Conservation (phyloP, 1,140 invertebrate species). For the Drosophila pectinifera region DNA sequence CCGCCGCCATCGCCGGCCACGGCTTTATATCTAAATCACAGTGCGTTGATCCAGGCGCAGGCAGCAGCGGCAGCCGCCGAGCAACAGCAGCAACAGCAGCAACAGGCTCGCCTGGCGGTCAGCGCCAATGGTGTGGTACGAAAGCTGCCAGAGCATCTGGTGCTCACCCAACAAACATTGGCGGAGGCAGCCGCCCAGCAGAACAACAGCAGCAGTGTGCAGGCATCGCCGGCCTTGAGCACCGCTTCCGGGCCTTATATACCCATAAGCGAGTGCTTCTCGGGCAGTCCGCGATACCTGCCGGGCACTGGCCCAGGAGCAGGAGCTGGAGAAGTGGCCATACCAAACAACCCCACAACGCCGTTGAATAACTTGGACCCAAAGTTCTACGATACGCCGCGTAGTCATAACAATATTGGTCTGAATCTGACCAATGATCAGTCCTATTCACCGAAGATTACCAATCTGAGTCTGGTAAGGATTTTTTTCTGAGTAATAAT, state of each 20-base stretch:
- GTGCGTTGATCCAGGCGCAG: conserved; percentile 69
- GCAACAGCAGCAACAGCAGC: conserved; percentile 33
- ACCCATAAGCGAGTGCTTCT: conserved; percentile 95
- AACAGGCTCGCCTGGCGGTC: conserved; percentile 58
- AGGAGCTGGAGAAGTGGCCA: conserved; percentile 11
- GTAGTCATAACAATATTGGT: conserved; percentile 85
- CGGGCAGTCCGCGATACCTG: conserved; percentile 88
- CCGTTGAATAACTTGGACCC: conserved; percentile 85
- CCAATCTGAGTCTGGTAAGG: conserved; percentile 74
- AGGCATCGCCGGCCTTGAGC: conserved; percentile 88
- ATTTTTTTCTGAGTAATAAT: no score
- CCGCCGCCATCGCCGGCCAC: conserved; percentile 73
- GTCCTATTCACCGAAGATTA: conserved; percentile 84
- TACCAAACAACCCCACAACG: conserved; percentile 68
- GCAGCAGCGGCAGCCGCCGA: conserved; percentile 43
- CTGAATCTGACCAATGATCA: conserved; percentile 84
- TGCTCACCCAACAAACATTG: conserved; percentile 65
- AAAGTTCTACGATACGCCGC: conserved; percentile 86
- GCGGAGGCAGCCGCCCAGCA: conserved; percentile 63
- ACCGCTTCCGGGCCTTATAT: conserved; percentile 91
- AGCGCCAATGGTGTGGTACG: conserved; percentile 74
- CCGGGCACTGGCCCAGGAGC: conserved; percentile 21
- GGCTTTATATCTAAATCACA: conserved; percentile 75
- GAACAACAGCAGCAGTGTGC: conserved; percentile 78
- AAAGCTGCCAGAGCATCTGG: conserved; percentile 82